Percentiles rank a stretch among this genome's conserved stretches.
phyloP scores from a whole-genome alignment of 2,888 invertebrate genomes.

The Xestobium rufovillosum region DNA sequence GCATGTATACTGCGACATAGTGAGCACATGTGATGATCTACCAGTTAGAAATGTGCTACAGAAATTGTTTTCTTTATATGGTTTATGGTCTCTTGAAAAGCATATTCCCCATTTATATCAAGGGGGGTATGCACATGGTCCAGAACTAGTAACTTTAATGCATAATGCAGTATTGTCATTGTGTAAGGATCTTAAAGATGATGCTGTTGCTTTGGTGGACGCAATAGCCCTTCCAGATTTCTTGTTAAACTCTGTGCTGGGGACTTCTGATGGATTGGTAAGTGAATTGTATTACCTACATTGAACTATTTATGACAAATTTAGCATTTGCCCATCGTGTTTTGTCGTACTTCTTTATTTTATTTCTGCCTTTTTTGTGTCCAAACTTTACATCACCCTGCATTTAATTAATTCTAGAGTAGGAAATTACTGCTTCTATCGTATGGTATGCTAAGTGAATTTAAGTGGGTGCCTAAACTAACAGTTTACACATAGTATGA shows the following conservation, averaged over 20 bases:
- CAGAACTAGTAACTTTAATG: conserved; percentile 51
- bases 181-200: conserved; percentile 57
- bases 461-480: no score
- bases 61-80: conserved; percentile 59
- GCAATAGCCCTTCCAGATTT: conserved; percentile 83
- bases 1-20: conserved; percentile 46
- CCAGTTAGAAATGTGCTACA: conserved; percentile 48
- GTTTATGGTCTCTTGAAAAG: conserved; percentile 64
- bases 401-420: no score
- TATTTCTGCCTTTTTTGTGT: no score
- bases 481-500: no score
- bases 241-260: conserved; percentile 78
- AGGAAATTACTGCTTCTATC: no score
- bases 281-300: no score
- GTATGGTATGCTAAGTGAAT: no score
- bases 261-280: conserved; percentile 79
- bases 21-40: conserved; percentile 43
- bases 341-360: no score
- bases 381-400: no score
- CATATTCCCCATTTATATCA: conserved; percentile 69
- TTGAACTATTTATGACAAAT: no score
- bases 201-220: conserved; percentile 72
- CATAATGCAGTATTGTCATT: conserved; percentile 60
- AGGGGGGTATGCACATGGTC: conserved; percentile 53
- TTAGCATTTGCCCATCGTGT: no score